Evolutionary conservation across 1,140 invertebrate species (phyloP).

Genomic region (Radopholus similis): DNA sequence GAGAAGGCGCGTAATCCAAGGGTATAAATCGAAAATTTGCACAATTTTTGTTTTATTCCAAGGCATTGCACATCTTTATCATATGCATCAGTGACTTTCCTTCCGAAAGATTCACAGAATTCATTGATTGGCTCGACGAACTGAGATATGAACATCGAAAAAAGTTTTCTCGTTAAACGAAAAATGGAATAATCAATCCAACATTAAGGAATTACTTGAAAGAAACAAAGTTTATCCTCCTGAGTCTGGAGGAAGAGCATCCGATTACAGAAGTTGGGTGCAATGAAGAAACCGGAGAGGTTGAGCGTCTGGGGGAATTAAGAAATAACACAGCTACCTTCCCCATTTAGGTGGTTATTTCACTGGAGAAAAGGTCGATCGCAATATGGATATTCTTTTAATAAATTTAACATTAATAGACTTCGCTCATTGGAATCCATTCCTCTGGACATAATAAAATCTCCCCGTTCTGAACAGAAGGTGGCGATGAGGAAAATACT

Average conservation of each 20-base stretch:
- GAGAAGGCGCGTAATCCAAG: constrained; percentile 16
- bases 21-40: not conserved
- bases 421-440: not conserved
- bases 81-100: not conserved
- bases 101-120: constrained; percentile 6
- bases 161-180: not conserved
- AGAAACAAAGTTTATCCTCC: not conserved
- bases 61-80: constrained; percentile 8
- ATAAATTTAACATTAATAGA: not conserved
- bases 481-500: not conserved
- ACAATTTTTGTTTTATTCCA: constrained; percentile 4
- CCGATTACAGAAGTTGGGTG: no score
- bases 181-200: not conserved
- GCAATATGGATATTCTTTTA: no score
- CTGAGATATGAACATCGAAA: constrained; percentile 22
- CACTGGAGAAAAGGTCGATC: no score
- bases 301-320: no score
- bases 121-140: constrained; percentile 30
- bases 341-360: no score
- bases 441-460: no score
- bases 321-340: no score
- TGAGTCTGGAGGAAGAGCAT: no score
- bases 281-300: no score
- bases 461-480: no score
- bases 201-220: not conserved